Evolutionary conservation across 2,797 vertebrate species (phyloP).

Genomic region (Eulemur mongoz): DNA sequence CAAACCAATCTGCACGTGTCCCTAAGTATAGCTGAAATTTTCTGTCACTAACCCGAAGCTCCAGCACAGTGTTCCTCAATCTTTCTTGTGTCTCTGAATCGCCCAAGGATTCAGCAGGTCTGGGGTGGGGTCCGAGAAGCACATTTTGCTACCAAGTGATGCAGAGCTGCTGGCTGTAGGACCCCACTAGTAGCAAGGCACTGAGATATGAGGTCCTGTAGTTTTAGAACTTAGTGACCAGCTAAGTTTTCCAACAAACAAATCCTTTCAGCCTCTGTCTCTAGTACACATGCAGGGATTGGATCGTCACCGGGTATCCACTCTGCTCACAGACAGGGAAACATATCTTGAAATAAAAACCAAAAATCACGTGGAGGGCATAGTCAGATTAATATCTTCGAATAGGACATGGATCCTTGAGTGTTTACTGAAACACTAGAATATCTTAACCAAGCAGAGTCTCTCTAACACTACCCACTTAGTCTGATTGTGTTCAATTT

Average conservation of each 20-base stretch:
- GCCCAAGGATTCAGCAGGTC: neutral
- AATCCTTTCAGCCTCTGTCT: neutral
- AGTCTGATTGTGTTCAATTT: neutral
- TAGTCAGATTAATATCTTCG: neutral
- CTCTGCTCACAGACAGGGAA: neutral
- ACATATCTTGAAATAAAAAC: neutral
- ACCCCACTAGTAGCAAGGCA: neutral
- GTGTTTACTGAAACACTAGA: neutral
- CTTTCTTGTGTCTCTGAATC: neutral
- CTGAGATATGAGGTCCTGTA: neutral
- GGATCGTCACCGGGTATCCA: neutral
- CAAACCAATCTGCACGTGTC: neutral
- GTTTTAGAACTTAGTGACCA: neutral
- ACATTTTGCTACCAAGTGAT: neutral
- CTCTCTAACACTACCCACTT: neutral
- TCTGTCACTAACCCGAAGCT: neutral
- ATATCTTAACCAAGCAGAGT: neutral
- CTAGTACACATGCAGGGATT: neutral
- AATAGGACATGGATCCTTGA: neutral
- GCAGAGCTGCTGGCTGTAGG: neutral
- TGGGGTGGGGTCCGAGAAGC: neutral
- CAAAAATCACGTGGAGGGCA: neutral
- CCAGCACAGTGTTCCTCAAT: neutral
- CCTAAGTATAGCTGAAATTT: neutral
- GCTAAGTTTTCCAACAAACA: neutral